Conservation (phyloP, 2,888 invertebrate species). For the Archips crataeganus region DNA sequence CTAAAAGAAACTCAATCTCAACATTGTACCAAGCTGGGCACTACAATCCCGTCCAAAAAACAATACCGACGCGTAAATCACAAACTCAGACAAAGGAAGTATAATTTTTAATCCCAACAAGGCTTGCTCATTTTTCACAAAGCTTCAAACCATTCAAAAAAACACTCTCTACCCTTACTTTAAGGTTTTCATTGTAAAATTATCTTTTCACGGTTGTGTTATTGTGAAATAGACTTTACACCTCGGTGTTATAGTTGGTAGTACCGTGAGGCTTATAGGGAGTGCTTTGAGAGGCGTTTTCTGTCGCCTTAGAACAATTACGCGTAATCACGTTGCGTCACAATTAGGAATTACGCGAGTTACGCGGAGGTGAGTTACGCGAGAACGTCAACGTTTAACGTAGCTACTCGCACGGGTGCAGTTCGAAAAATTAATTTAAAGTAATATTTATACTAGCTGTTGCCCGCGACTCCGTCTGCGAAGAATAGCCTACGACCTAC, state of each 20-base stretch:
- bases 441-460: too few species aligned
- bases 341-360: constrained; percentile 18
- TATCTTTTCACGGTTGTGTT: constrained; percentile 6
- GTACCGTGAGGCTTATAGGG: constrained; percentile 65
- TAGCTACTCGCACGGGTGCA: too few species aligned
- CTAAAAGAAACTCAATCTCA: not conserved
- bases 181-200: constrained; percentile 12
- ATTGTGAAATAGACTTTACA: constrained; percentile 53
- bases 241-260: constrained; percentile 46
- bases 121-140: constrained; percentile 81
- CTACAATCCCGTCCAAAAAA: constrained; percentile 32
- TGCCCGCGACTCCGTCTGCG: too few species aligned
- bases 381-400: not conserved
- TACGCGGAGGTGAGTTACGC: not conserved
- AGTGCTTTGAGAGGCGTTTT: constrained; percentile 46
- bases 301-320: constrained; percentile 36
- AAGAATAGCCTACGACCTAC: too few species aligned
- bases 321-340: constrained; percentile 34
- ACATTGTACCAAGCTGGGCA: constrained; percentile 21
- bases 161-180: constrained; percentile 3
- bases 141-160: not conserved
- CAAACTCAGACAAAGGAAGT: constrained; percentile 64
- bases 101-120: constrained; percentile 81
- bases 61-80: constrained; percentile 40
- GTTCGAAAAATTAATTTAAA: too few species aligned